Evolutionary conservation across 2,797 vertebrate species (phyloP), one percentile per base, ranked within the genome.

Genomic region (Dicrostonyx torquatus): DNA sequence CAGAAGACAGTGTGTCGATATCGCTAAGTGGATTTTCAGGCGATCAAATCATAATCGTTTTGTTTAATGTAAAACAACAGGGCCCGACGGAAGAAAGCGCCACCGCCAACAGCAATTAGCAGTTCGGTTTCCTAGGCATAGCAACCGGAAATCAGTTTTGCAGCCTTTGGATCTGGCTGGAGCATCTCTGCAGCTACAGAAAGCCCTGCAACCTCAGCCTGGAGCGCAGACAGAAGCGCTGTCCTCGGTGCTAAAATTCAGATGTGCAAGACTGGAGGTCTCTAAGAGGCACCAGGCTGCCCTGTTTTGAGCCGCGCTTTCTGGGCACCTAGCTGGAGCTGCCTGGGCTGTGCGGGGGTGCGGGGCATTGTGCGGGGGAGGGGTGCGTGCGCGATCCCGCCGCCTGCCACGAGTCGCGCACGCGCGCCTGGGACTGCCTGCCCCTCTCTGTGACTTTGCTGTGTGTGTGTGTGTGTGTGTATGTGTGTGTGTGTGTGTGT

Each of bases 171-270:
- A 94, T 80, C 78, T 26, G 83, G 50, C 87, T 66, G 70, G 43
- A 95, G 70, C 94, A n/a, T 90, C 93, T 89, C 85, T 1, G 45
- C 14, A 53, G 87, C 84, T 68, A 89, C 53, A 0, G 80, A 48
- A 15, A 60, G 64, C 60, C 1, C 2, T 6, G 24, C 79, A n/a
- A 40, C 45, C 80, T n/a, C 79, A 84, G 43, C 31, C 29, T 82
- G 0, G 14, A 4, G 53, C 72, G 0, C 12, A 0, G 50, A 29
- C 29, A 10, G 15, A 26, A 64, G 85, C 86, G 94, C 97, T 98
- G 97, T 97, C 98, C 97, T 40, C 95, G 97, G 97, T 98, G 97
- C 98, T 98, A 97, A 97, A 97, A 96, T 31, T 4, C 92, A 29
- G 76, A 62, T n/a, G 75, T 24, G 1, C 89, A 34, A 85, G 76